Evolutionary conservation across 2,888 invertebrate species (phyloP).

Genomic region (Amphipoea oculea): DNA sequence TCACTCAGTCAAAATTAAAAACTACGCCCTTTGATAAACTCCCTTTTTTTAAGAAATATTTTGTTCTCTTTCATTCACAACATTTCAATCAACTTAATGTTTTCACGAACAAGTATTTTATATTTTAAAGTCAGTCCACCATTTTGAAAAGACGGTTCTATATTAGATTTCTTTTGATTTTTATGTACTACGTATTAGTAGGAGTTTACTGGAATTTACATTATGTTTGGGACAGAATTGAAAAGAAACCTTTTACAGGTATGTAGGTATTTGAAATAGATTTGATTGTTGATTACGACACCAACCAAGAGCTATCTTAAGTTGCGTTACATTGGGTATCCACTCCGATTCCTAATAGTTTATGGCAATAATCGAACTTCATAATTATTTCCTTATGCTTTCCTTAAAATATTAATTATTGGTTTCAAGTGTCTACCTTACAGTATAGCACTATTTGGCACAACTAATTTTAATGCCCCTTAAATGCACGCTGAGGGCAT

Average conservation of each 20-base stretch:
- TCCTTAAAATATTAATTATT: too few species aligned
- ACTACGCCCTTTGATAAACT: background rate
- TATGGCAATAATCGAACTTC: too few species aligned
- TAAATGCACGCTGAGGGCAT: too few species aligned
- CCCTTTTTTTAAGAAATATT: background rate
- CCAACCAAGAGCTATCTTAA: too few species aligned
- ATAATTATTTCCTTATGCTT: too few species aligned
- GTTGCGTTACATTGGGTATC: too few species aligned
- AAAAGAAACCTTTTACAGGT: background rate
- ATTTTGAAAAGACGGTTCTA: background rate
- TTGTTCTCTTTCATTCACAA: background rate
- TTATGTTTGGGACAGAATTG: background rate
- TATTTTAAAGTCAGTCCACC: background rate
- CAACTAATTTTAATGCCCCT: too few species aligned
- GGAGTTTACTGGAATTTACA: background rate
- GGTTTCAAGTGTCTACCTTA: too few species aligned
- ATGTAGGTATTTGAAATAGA: background rate
- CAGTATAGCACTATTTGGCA: too few species aligned
- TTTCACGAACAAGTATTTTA: background rate
- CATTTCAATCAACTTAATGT: slow-evolving; percentile 16
- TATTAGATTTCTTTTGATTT: background rate
- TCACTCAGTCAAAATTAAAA: background rate
- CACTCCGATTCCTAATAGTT: too few species aligned
- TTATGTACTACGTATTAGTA: too few species aligned
- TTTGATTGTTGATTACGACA: background rate